Percentiles rank a stretch among this genome's conserved stretches.
Evolutionary conservation across 2,888 invertebrate species (phyloP).

Genomic region (Tanypteryx hageni): DNA sequence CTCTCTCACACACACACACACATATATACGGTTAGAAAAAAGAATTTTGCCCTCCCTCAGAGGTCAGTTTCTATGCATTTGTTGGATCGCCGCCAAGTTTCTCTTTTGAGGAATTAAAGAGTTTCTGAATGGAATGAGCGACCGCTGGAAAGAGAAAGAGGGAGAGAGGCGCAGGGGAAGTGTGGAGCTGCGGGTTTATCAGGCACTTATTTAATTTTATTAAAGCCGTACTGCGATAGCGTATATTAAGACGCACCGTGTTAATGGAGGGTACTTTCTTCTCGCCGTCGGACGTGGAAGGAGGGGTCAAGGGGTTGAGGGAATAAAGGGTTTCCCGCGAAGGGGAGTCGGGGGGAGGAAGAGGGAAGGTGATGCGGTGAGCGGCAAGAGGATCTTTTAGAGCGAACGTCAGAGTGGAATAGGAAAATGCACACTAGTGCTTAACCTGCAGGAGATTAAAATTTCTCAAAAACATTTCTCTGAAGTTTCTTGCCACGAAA

Average conservation of each 20-base stretch:
- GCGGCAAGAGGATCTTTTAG: neutral
- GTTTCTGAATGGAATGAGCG: conserved; percentile 14
- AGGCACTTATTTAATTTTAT: conserved; percentile 32
- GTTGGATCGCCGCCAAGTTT: neutral
- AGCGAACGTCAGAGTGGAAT: neutral
- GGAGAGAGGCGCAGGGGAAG: neutral
- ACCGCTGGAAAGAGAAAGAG: neutral
- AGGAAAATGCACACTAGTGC: conserved; percentile 7
- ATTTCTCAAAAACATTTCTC: conserved; percentile 35
- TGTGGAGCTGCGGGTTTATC: neutral
- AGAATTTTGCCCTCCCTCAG: neutral
- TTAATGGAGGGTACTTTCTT: neutral
- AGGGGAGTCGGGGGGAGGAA: neutral
- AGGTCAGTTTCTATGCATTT: conserved; percentile 19
- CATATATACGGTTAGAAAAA: neutral
- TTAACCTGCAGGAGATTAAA: conserved; percentile 28
- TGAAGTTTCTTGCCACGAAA: conserved; percentile 12
- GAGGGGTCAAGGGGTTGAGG: neutral
- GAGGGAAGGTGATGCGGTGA: neutral
- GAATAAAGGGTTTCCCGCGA: neutral
- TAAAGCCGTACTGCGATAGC: neutral
- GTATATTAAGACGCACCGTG: neutral
- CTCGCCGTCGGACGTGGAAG: neutral
- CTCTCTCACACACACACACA: neutral
- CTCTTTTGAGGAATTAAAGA: conserved; percentile 22